These are phyloP conservation scores for Zophobas atratus DNA, from an alignment of 1,140 invertebrate genomes.

Conservation along the genomic window DNA sequence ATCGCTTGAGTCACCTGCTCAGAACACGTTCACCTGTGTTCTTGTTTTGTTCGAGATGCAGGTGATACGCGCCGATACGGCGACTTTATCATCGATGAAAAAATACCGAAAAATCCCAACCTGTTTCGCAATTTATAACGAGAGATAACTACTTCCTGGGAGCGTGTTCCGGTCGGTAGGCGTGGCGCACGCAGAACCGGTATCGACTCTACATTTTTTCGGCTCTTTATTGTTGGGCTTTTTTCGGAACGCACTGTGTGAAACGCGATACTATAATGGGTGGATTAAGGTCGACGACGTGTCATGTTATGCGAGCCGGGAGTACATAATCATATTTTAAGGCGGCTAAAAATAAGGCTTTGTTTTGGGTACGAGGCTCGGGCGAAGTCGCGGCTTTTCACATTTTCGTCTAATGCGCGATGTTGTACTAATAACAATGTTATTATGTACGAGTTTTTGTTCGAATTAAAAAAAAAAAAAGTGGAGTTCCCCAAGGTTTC, in stretches of 20 bases:
- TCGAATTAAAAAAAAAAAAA: no score
- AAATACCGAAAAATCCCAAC: conserved; percentile 8
- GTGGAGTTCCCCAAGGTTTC: not conserved
- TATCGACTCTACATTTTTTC: not conserved
- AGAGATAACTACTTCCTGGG: conserved; percentile 36
- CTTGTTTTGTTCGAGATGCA: conserved; percentile 37
- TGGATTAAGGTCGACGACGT: not conserved
- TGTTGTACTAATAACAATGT: no score
- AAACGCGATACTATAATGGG: conserved; percentile 1
- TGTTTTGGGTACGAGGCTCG: not conserved
- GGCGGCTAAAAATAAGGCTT: conserved; percentile 2
- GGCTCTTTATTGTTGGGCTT: conserved; percentile 1
- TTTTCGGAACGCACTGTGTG: conserved; percentile 2
- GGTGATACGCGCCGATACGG: conserved; percentile 21
- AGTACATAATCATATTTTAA: not conserved
- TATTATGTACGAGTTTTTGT: no score
- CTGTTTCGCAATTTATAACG: conserved; percentile 23
- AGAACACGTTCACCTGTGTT: conserved; percentile 38
- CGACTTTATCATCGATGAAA: conserved; percentile 21
- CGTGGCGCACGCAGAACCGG: conserved; percentile 13
- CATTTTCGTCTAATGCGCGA: no score
- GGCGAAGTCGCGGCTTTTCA: no score
- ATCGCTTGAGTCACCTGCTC: conserved; percentile 27
- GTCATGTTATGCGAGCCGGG: not conserved
- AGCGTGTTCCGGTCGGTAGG: conserved; percentile 27